A percentile compares a stretch with the other conserved stretches of the same genome.
Evolutionary conservation across 2,888 invertebrate species (phyloP).

Genomic region (Leptinotarsa juncta): DNA sequence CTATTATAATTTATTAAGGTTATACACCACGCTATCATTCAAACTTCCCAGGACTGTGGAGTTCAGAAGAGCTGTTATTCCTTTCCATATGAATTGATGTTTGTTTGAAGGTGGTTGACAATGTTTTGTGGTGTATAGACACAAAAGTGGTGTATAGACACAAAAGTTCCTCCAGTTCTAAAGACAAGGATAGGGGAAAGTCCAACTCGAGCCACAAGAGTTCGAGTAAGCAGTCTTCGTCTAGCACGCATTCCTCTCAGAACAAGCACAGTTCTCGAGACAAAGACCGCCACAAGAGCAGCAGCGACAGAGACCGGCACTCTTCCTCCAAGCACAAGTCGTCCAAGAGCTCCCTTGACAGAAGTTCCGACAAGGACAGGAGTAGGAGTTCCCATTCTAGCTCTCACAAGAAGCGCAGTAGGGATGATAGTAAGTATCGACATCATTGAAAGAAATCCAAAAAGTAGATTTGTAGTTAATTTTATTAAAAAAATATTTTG

Average conservation of each 20-base stretch:
- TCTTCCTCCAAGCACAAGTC: slow-evolving; percentile 51
- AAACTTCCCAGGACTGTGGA: too few species aligned
- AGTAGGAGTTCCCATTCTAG: slow-evolving; percentile 42
- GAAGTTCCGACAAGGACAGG: slow-evolving; percentile 57
- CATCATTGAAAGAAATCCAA: slow-evolving; percentile 77
- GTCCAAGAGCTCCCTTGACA: slow-evolving; percentile 61
- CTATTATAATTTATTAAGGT: too few species aligned
- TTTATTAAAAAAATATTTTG: slow-evolving; percentile 11
- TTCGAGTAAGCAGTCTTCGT: slow-evolving; percentile 36
- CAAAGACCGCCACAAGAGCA: too few species aligned
- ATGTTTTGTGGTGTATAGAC: too few species aligned
- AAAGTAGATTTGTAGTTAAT: slow-evolving; percentile 60
- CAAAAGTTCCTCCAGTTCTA: slow-evolving; percentile 36
- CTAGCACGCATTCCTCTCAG: slow-evolving; percentile 39
- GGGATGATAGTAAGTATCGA: slow-evolving; percentile 79
- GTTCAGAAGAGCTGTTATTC: too few species aligned
- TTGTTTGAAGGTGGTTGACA: too few species aligned
- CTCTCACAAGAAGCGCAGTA: slow-evolving; percentile 74
- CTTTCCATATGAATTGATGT: too few species aligned
- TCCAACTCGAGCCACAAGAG: slow-evolving; percentile 52
- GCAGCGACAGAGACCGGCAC: slow-evolving; percentile 39
- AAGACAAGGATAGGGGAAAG: slow-evolving; percentile 31
- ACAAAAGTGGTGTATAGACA: too few species aligned
- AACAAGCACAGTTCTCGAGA: slow-evolving; percentile 16
- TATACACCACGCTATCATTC: too few species aligned